These are phyloP conservation scores for Hycleus cichorii DNA, from an alignment of 1,140 invertebrate genomes.

Conservation along the genomic window DNA sequence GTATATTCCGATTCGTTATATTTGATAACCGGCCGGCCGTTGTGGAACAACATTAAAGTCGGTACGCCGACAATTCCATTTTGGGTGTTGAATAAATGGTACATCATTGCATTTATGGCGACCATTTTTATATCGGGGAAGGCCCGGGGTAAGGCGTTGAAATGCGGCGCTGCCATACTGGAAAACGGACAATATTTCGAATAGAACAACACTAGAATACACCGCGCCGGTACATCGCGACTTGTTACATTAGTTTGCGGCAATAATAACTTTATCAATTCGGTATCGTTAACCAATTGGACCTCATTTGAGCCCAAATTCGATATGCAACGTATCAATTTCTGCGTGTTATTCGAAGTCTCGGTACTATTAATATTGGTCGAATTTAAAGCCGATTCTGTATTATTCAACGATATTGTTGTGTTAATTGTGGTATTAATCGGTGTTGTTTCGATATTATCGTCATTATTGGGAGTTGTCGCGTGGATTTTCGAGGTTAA, in stretches of 20 bases:
- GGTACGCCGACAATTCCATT: slow-evolving; percentile 93
- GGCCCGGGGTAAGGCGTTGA: slow-evolving; percentile 77
- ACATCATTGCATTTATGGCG: slow-evolving; percentile 81
- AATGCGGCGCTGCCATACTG: slow-evolving; percentile 78
- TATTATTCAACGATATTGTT: neutral
- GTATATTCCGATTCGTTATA: slow-evolving; percentile 80
- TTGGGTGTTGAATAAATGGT: slow-evolving; percentile 81
- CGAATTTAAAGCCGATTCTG: neutral
- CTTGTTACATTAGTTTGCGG: slow-evolving; percentile 43
- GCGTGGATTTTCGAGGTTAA: too few relatives aligned
- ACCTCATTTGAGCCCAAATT: slow-evolving; percentile 25
- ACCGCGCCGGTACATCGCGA: slow-evolving; percentile 53
- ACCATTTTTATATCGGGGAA: slow-evolving; percentile 83
- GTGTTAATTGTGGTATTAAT: neutral
- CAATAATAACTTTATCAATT: slow-evolving; percentile 40
- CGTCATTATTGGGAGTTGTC: too few relatives aligned
- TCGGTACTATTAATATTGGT: neutral
- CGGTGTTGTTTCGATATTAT: neutral
- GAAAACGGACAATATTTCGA: slow-evolving; percentile 85
- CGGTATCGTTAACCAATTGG: slow-evolving; percentile 39
- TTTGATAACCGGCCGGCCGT: slow-evolving; percentile 77
- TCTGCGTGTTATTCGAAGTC: slow-evolving; percentile 20
- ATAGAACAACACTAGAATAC: slow-evolving; percentile 81
- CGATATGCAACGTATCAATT: slow-evolving; percentile 31
- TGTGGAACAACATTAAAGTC: slow-evolving; percentile 87